Conservation (phyloP, 2,888 invertebrate genomes). For the Oxyscelio sp. region DNA sequence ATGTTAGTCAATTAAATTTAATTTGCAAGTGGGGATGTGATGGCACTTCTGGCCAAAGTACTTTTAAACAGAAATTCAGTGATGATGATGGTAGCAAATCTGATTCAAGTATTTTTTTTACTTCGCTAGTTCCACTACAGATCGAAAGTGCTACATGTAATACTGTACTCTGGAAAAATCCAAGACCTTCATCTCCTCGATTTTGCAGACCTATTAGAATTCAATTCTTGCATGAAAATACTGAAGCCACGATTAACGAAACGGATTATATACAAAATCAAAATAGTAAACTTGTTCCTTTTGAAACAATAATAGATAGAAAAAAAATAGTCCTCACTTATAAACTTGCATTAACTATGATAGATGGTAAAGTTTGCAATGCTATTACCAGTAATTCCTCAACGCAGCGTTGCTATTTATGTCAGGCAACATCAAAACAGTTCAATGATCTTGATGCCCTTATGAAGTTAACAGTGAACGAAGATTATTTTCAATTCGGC, state of each 20-base stretch:
- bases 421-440: conserved; percentile 82
- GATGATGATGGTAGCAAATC: too few relatives aligned
- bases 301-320: conserved; percentile 36
- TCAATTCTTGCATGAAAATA: conserved; percentile 68
- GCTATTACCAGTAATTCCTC: conserved; percentile 81
- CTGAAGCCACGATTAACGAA: conserved; percentile 39
- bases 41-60: too few relatives aligned
- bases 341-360: conserved; percentile 79
- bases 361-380: too few relatives aligned
- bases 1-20: conserved; percentile 68
- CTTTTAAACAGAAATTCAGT: too few relatives aligned
- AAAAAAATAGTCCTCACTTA: conserved; percentile 31
- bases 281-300: conserved; percentile 41
- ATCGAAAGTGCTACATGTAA: too few relatives aligned
- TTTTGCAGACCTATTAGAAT: conserved; percentile 44
- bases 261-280: conserved; percentile 45
- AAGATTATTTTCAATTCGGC: conserved; percentile 9
- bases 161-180: too few relatives aligned
- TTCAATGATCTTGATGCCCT: conserved; percentile 78
- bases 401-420: conserved; percentile 83
- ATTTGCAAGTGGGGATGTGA: too few relatives aligned
- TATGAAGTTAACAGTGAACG: not conserved
- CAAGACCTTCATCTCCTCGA: too few relatives aligned
- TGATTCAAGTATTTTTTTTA: too few relatives aligned
- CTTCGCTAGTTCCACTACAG: too few relatives aligned